Conservation (phyloP, 2,888 invertebrate species). For the Hermodice carunculata region DNA sequence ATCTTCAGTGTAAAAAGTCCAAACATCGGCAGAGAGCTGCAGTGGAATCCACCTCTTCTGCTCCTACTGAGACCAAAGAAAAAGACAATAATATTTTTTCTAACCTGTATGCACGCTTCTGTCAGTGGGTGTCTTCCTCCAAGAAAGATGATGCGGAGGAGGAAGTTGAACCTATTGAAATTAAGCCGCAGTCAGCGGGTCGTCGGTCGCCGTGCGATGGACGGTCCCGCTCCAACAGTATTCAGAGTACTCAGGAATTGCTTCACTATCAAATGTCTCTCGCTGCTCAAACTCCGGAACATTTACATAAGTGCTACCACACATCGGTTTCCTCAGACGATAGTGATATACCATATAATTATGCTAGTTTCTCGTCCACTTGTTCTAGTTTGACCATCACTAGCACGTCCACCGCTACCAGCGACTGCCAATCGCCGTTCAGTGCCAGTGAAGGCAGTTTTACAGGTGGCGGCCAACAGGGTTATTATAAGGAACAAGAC, state of each 20-base stretch:
- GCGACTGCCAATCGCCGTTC: slow-evolving; percentile 15
- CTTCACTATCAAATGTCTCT: slow-evolving; percentile 16
- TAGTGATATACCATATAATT: slow-evolving; percentile 9
- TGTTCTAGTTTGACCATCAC: slow-evolving; percentile 29
- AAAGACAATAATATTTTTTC: slow-evolving; percentile 34
- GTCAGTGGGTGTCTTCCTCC: slow-evolving; percentile 36
- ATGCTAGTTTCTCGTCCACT: slow-evolving; percentile 18
- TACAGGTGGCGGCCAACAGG: no score
- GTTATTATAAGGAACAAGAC: no score
- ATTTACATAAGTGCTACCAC: not conserved
- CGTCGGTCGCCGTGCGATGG: no score
- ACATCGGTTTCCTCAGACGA: slow-evolving; percentile 13
- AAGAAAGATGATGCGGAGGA: slow-evolving; percentile 12
- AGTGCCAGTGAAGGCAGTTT: no score
- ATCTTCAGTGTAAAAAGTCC: not conserved
- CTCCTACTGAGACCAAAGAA: slow-evolving; percentile 23
- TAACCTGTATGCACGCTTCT: slow-evolving; percentile 35
- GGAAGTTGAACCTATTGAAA: no score
- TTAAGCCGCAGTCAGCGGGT: not conserved
- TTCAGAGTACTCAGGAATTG: slow-evolving; percentile 6
- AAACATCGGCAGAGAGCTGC: not conserved
- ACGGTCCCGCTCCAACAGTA: slow-evolving; percentile 9
- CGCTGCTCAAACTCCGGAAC: slow-evolving; percentile 5
- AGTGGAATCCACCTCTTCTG: not conserved
- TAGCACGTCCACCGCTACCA: slow-evolving; percentile 24